Evolutionary conservation across 1,140 invertebrate species (phyloP).

Genomic region (Drosophila takahashii): DNA sequence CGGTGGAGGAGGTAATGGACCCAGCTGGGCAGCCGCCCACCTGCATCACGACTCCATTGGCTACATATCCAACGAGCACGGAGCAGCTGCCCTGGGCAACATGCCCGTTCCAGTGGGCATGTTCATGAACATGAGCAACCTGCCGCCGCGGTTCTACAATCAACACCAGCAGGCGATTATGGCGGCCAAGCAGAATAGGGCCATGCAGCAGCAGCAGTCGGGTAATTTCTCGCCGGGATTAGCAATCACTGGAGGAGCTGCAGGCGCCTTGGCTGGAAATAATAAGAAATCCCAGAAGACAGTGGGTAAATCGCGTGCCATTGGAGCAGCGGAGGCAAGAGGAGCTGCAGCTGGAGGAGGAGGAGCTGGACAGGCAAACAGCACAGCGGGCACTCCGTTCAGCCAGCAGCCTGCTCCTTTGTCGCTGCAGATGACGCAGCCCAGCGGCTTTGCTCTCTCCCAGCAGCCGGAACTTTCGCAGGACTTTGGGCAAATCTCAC

Average conservation of each 20-base stretch:
- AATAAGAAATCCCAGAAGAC: slow-evolving; percentile 44
- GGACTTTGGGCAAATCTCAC: slow-evolving; percentile 96
- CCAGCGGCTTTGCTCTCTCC: slow-evolving; percentile 88
- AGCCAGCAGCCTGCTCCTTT: slow-evolving; percentile 86
- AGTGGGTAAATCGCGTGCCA: background rate
- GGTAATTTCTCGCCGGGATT: slow-evolving; percentile 3
- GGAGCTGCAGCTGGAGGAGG: background rate
- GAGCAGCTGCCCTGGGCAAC: slow-evolving; percentile 91
- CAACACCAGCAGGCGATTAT: slow-evolving; percentile 89
- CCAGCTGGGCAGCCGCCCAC: slow-evolving; percentile 50
- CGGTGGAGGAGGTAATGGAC: slow-evolving; percentile 3
- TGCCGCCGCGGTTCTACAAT: slow-evolving; percentile 94
- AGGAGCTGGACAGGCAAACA: background rate
- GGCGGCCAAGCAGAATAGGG: slow-evolving; percentile 78
- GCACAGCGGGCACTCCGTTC: slow-evolving; percentile 56
- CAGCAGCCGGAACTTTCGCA: slow-evolving; percentile 94
- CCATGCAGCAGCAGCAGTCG: slow-evolving; percentile 25
- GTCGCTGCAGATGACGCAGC: slow-evolving; percentile 90
- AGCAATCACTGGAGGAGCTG: background rate
- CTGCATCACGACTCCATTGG: slow-evolving; percentile 95
- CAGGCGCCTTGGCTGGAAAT: background rate
- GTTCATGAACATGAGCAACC: slow-evolving; percentile 96
- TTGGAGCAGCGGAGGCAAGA: slow-evolving; percentile 3
- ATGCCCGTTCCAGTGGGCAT: slow-evolving; percentile 96
- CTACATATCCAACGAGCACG: slow-evolving; percentile 95